Evolutionary conservation across 2,797 vertebrate genomes (phyloP).

Genomic region (Pangasius larnaudii): DNA sequence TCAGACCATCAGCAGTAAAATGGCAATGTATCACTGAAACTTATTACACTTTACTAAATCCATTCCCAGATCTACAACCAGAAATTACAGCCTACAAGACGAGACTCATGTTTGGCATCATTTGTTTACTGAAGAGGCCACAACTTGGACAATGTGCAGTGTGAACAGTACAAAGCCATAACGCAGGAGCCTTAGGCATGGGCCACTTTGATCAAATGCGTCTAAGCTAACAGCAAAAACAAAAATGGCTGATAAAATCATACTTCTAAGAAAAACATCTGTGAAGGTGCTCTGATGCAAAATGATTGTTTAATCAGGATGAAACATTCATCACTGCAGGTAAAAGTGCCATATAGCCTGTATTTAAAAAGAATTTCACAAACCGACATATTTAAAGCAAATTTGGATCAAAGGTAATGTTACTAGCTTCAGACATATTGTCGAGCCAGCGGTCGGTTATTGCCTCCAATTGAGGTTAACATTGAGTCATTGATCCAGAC

Average conservation of each 20-base stretch:
- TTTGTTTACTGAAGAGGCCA: constrained; percentile 36
- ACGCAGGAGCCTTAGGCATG: background rate
- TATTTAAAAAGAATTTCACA: background rate
- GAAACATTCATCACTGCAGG: constrained; percentile 42
- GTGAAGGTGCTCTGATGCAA: constrained; percentile 43
- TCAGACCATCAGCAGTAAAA: background rate
- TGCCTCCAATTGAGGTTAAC: constrained; percentile 40
- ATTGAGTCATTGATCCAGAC: background rate
- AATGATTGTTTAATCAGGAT: constrained; percentile 33
- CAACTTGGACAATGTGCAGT: constrained; percentile 16
- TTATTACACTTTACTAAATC: background rate
- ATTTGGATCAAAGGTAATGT: constrained; percentile 25
- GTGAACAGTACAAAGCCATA: constrained; percentile 48
- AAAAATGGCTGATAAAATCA: constrained; percentile 28
- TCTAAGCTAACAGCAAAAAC: constrained; percentile 24
- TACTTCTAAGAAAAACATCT: constrained; percentile 21
- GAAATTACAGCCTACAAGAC: background rate
- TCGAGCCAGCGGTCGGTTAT: constrained; percentile 18
- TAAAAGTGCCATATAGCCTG: constrained; percentile 41
- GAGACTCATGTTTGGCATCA: constrained; percentile 44
- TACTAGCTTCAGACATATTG: constrained; percentile 33
- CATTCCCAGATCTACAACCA: constrained; percentile 7
- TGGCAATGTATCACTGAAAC: background rate
- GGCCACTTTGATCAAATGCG: background rate
- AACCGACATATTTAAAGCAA: constrained; percentile 11